Evolutionary conservation across 1,140 invertebrate genomes (phyloP), one percentile per base, ranked within the genome.

Genomic region (Drosophila jambulina): DNA sequence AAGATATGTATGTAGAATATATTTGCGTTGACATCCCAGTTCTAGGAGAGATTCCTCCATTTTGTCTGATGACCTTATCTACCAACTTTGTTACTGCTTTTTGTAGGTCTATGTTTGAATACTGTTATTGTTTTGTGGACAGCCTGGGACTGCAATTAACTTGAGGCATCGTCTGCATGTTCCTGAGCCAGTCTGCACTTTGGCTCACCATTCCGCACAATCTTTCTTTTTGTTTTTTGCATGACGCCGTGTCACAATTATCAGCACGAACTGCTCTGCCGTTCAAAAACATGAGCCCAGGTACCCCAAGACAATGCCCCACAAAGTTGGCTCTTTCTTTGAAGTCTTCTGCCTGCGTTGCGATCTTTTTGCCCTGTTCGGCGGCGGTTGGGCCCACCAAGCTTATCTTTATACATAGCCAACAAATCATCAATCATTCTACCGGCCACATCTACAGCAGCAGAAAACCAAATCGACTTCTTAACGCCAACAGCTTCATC

Each of bases 361-460:
- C 77, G 51, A 59, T 65, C 74, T 63, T 56, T 62, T 27, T 29
- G 25, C 60, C 62, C 65, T 67, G 45, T 36, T 65, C 56, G 13
- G 56, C 36, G 29, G 38, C 42, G 42, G 57, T 63, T 74, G 21
- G 42, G 59, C 70, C 72, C 60, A 59, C 54, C 60, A 56, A 46
- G 62, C 80, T 83, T 86, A 88, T 83, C 80, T 64, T 77, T 42
- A 63, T 63, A 70, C 60, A 72, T 64, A 69, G 77, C 67, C 59
- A 86, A 84, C 81, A 77, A 84, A 86, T 86, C 82, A 86, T 86
- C 83, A 86, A 86, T 86, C 83, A 82, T 87, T 75, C 61, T 59
- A 65, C 34, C 64, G 62, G 49, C 58, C 40, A 38, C 68, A 67
- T 17, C 67, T 63, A 46, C 62, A 77, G 60, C 64, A 75, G 60